These are phyloP conservation scores for Mohoua ochrocephala DNA, from an alignment of 2,113 vertebrate genomes.

Conservation along the genomic window DNA sequence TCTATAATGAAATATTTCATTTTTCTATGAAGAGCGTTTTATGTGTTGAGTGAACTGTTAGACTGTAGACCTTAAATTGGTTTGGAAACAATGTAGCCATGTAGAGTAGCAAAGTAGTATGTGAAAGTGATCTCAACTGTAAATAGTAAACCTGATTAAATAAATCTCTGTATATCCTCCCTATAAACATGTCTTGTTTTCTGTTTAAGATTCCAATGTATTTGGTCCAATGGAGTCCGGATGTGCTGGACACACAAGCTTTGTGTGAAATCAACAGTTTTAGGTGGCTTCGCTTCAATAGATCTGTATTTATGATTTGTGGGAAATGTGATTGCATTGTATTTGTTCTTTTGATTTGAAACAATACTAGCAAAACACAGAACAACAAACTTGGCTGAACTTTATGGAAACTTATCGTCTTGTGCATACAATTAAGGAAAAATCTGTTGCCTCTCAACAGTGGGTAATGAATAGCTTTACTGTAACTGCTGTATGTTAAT, in stretches of 20 bases:
- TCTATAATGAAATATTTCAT: slow-evolving; percentile 71
- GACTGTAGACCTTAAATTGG: slow-evolving; percentile 65
- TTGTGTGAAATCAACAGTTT: background rate
- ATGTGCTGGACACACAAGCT: background rate
- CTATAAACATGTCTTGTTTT: slow-evolving; percentile 34
- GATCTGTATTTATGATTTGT: background rate
- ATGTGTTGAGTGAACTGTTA: slow-evolving; percentile 71
- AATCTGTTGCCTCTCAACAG: background rate
- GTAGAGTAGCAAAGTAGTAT: slow-evolving; percentile 71
- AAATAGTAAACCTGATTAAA: slow-evolving; percentile 81
- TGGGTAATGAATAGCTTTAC: background rate
- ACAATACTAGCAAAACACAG: background rate
- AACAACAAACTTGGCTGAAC: background rate
- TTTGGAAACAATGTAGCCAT: slow-evolving; percentile 73
- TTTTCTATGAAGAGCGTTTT: slow-evolving; percentile 69
- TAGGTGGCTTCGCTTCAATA: background rate
- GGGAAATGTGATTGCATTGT: background rate
- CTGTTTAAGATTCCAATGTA: background rate
- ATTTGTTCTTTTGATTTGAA: background rate
- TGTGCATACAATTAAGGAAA: background rate
- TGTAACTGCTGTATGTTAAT: background rate
- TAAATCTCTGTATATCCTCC: slow-evolving; percentile 81
- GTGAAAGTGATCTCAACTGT: slow-evolving; percentile 81
- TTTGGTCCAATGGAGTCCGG: background rate
- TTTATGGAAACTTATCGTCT: background rate